Percentiles rank a stretch among this genome's conserved stretches.
phyloP scores from a whole-genome alignment of 1,140 invertebrate species.

The Formica exsecta region DNA sequence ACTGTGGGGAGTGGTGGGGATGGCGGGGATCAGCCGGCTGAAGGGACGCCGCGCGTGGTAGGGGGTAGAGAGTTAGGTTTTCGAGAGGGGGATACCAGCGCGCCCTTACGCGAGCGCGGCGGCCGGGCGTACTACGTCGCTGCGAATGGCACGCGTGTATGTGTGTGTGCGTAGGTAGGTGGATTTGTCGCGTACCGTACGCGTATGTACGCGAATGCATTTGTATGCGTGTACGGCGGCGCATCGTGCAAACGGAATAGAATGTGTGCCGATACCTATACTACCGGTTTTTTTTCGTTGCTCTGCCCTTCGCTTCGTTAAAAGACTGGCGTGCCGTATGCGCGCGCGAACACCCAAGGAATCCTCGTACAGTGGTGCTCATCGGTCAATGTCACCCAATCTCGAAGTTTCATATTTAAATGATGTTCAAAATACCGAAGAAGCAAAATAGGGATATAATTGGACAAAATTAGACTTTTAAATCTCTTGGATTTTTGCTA shows the following conservation, averaged over 20 bases:
- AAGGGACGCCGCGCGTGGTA: conserved; percentile 53
- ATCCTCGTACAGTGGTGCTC: conserved; percentile 63
- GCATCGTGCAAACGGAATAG: conserved; percentile 29
- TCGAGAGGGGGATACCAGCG: conserved; percentile 64
- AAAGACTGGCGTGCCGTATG: conserved; percentile 61
- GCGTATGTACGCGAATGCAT: background rate
- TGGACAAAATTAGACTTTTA: too few species aligned
- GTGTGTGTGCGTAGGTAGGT: background rate
- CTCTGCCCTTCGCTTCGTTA: conserved; percentile 64
- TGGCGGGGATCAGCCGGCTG: conserved; percentile 52
- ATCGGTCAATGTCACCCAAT: background rate
- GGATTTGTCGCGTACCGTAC: background rate
- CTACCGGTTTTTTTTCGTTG: conserved; percentile 33
- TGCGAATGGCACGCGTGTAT: background rate
- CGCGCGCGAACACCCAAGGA: conserved; percentile 45
- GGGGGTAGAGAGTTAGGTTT: conserved; percentile 73
- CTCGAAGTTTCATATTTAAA: background rate
- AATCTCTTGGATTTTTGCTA: too few species aligned
- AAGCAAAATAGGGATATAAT: too few species aligned
- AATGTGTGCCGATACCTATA: conserved; percentile 47
- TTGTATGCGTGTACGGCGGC: background rate
- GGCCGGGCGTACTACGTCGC: conserved; percentile 62
- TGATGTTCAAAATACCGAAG: background rate
- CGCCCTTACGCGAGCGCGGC: conserved; percentile 70
- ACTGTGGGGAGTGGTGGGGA: conserved; percentile 30